Evolutionary conservation across 2,888 invertebrate genomes (phyloP).

Genomic region (Cremastinae sp.): DNA sequence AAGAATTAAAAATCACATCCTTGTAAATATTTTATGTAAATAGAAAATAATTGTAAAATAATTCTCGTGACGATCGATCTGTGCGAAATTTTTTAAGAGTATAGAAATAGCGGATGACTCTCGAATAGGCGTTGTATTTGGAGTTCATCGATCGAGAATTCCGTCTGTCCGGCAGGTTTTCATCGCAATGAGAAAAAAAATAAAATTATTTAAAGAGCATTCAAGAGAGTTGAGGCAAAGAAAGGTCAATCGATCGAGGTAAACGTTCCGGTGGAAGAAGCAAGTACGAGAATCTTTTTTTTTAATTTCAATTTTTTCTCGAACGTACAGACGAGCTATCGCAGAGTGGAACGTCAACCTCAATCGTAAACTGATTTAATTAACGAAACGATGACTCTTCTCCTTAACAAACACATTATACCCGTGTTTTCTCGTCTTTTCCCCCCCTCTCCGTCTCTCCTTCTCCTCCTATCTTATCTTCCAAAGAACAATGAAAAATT

Average conservation of each 20-base stretch:
- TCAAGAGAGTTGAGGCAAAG: slow-evolving; percentile 27
- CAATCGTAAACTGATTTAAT: slow-evolving; percentile 53
- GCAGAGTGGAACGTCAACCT: slow-evolving; percentile 1
- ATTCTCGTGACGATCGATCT: no score
- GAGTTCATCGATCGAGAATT: no score
- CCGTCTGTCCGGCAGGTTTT: background rate
- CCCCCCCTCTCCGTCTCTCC: background rate
- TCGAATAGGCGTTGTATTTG: no score
- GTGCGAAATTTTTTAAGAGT: no score
- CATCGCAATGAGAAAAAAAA: slow-evolving; percentile 9
- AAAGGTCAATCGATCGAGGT: slow-evolving; percentile 61
- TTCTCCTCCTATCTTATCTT: background rate
- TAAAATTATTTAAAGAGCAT: slow-evolving; percentile 29
- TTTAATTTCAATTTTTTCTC: background rate
- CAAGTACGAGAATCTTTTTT: background rate
- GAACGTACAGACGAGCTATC: background rate
- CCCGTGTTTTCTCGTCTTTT: slow-evolving; percentile 4
- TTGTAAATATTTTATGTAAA: no score
- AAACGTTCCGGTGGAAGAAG: background rate
- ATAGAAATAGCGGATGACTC: no score
- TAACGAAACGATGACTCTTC: slow-evolving; percentile 62
- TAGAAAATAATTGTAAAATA: no score
- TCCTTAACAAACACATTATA: slow-evolving; percentile 26
- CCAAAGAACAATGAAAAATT: slow-evolving; percentile 51
- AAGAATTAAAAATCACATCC: no score